Percentiles rank a stretch among this genome's conserved stretches.
Conservation (phyloP, 2,113 vertebrate genomes). For the Calyptommatus sinebrachiatus region DNA sequence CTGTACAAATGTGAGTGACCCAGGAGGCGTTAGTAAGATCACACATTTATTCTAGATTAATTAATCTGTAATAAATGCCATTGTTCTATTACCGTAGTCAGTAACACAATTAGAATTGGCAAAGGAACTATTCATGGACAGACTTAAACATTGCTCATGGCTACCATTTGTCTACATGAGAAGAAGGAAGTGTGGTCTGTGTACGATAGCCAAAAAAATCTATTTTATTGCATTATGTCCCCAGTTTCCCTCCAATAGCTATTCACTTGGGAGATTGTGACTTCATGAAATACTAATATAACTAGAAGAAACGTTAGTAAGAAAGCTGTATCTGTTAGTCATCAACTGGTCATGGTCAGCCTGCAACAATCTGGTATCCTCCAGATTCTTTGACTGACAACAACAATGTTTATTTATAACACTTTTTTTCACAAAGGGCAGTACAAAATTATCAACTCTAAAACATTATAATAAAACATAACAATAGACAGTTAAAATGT, state of each 20-base stretch:
- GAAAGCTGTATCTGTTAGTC: background rate
- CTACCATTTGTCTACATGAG: conserved; percentile 13
- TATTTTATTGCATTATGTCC: background rate
- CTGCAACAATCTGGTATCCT: too few species aligned
- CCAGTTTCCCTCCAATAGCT: background rate
- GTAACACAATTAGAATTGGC: conserved; percentile 31
- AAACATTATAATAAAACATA: too few species aligned
- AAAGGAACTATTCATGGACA: conserved; percentile 22
- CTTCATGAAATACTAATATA: background rate
- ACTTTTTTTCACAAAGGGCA: too few species aligned
- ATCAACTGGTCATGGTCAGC: too few species aligned
- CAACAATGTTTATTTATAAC: too few species aligned
- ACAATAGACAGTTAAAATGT: too few species aligned
- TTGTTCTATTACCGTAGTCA: conserved; percentile 32
- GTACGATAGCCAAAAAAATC: conserved; percentile 1
- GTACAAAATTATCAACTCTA: too few species aligned
- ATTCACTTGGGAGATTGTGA: conserved; percentile 5
- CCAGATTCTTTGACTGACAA: too few species aligned
- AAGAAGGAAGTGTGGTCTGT: conserved; percentile 14
- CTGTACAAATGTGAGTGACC: conserved; percentile 19
- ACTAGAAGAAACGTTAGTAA: background rate
- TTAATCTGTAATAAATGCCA: conserved; percentile 28
- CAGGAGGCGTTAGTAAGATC: conserved; percentile 21
- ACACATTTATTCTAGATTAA: conserved; percentile 33
- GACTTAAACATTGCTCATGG: conserved; percentile 21